Percentiles rank a stretch among this genome's conserved stretches.
These are phyloP conservation scores for Ammodytes marinus DNA, from an alignment of 2,113 vertebrate species.

Conservation along the genomic window DNA sequence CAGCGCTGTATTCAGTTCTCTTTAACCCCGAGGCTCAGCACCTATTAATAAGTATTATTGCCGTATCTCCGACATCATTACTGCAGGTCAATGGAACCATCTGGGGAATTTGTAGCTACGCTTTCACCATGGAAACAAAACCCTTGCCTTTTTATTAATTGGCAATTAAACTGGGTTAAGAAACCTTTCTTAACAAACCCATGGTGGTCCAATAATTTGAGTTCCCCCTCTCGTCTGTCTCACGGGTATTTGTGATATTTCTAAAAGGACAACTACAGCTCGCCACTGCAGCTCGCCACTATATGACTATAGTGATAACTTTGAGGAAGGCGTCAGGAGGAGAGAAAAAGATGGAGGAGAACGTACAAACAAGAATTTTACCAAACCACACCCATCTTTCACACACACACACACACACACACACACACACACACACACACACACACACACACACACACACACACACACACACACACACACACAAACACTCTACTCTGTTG, in stretches of 20 bases:
- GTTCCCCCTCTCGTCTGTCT: not conserved
- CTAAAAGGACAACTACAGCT: conserved; percentile 3
- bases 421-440: not conserved
- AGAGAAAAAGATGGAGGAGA: not conserved
- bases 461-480: not conserved
- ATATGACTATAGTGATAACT: not conserved
- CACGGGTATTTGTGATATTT: conserved; percentile 10
- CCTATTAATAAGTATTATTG: conserved; percentile 56
- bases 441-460: not conserved
- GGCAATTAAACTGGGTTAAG: conserved; percentile 77
- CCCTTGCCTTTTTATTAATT: conserved; percentile 63
- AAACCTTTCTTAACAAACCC: conserved; percentile 53
- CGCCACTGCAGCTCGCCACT: not conserved
- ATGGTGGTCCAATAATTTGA: conserved; percentile 28
- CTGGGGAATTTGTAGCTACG: conserved; percentile 42
- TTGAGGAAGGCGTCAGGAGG: not conserved
- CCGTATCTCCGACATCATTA: conserved; percentile 57
- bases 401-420: not conserved
- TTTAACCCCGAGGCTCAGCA: conserved; percentile 1
- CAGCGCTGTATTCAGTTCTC: not conserved
- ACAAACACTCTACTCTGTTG: too few relatives aligned
- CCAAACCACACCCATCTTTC: not conserved
- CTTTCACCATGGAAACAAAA: conserved; percentile 66
- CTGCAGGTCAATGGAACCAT: conserved; percentile 63
- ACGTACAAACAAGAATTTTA: not conserved